phyloP scores from a whole-genome alignment of 37 sponge, comb jelly and placozoan species.

The Halichondria panicea region DNA sequence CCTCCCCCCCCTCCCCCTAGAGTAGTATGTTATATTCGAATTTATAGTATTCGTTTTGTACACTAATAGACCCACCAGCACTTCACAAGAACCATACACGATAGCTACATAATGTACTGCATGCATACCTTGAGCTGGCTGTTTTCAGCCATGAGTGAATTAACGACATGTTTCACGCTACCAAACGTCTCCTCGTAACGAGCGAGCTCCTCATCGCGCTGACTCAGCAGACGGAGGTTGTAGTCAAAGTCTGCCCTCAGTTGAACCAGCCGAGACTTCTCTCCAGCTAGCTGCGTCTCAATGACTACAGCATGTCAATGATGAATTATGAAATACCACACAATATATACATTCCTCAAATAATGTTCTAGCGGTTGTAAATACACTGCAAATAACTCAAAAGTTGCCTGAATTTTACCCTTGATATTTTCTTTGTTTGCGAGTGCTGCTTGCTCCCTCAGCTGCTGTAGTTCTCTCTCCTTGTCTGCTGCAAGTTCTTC shows the following conservation, averaged over 20 bases:
- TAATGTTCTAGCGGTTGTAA: no score
- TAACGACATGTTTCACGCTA: constrained; percentile 31
- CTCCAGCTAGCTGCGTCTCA: constrained; percentile 1
- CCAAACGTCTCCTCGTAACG: constrained; percentile 44
- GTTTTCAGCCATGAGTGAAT: constrained; percentile 41
- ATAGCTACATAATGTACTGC: no score
- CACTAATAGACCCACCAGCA: no score
- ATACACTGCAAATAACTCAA: no score
- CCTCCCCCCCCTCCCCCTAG: no score
- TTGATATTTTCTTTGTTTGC: constrained; percentile 19
- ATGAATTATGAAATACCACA: no score
- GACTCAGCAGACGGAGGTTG: constrained; percentile 43
- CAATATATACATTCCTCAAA: no score
- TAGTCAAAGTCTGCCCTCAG: constrained; percentile 48
- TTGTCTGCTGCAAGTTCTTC: constrained; percentile 39
- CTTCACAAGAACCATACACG: no score
- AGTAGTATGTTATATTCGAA: no score
- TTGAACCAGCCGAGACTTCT: constrained; percentile 10
- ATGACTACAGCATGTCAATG: not conserved
- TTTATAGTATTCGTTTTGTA: no score
- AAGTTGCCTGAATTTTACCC: not conserved
- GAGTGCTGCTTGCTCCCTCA: constrained; percentile 35
- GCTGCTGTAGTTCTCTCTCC: constrained; percentile 35
- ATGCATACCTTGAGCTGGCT: constrained; percentile 57
- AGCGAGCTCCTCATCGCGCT: constrained; percentile 48